Base-by-base conservation (phyloP, 2,797 vertebrate genomes). In the Ispidina picta region DNA sequence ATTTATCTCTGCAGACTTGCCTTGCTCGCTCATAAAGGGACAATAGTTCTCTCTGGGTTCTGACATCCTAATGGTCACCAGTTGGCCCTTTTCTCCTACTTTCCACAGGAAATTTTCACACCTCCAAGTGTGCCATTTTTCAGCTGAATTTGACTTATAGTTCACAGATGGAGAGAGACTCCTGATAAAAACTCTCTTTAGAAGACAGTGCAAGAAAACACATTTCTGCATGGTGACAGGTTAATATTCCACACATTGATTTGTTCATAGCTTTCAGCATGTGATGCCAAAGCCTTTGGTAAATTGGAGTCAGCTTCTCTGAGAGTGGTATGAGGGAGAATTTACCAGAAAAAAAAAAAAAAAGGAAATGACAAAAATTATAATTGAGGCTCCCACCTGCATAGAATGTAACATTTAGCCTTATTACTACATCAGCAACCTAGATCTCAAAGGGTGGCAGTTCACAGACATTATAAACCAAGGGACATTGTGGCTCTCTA, bases 211-310 rank as follows among this genome's bases (percentile, higher is more conserved):
- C 75, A 91, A 84, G 88, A 89, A 95, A 94, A 92, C 88, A 88
- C 81, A 88, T 92, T 92, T 90, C 90, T 91, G 80, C 64, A 54
- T 76, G 66, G 56, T 94, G 95, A 91, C 90, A 94, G 90, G 77
- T 92, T 95, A 90, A 93, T 88, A 96, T 92, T 91, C 91, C 64
- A 33, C 25, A 37, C 90, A 62, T 90, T 92, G 95, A 92, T 95
- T 93, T 92, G 83, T 88, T 88, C 81, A 60, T 77, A 70, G 44
- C 37, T 94, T 88, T 92, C 90, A 58, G 71, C n/a, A 10, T 79
- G 18, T 81, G 64, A 76, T 84, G 74, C 8, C 88, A 92, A 93
- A 95, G 23, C 41, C 68, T 84, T 58, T 84, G 52, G 68, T 60
- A 86, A 88, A 93, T 51, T 66, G 20, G 41, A 90, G 54, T 90